Base-by-base conservation (phyloP, 2,113 vertebrate genomes). In the Hippoglossus stenolepis region DNA sequence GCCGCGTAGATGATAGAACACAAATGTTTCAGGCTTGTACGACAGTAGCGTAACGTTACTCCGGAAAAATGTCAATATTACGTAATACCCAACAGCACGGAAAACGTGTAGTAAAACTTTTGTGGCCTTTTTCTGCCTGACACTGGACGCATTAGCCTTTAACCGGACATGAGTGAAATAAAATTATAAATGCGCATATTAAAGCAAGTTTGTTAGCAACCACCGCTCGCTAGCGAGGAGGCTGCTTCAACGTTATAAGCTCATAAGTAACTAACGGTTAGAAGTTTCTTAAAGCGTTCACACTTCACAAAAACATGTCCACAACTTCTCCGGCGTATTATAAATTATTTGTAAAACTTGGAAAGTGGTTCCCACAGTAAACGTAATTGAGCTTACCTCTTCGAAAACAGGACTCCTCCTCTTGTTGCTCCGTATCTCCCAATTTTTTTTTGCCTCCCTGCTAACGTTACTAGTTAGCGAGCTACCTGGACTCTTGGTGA, bases 401-500 rank as follows among this genome's bases (percentile, higher is more conserved):
- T 79, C 68, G 18, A 71, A 72, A 82, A 83, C 82, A 84, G 64
- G 79, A 86, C 90, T 88, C 86, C 85, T 88, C 82, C 85, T 84
- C 87, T 82, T 72, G 82, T 83, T 89, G 74, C 73, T 18, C 47
- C 65, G 75, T 79, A 71, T 84, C 86, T 90, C 79, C 68, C 75
- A 85, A 74, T 86, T 91, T 76, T 86, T 86, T 87, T 77, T 85
- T 87, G 79, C 81, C 82, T 83, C 65, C 63, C 65, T 82, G 89
- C 88, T 90, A 89, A 76, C 83, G 45, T 80, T 78, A 71, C 73
- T 73, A 79, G 87, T 88, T 88, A 88, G 88, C 87, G 78, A 73
- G 83, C 82, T 43, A 77, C 75, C 68, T 62, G 40, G 67, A 70
- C 15, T 76, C 58, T 23, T 28, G 65, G 40, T 3, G 40, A 18